Percentiles rank a stretch among this genome's conserved stretches.
phyloP scores from a whole-genome alignment of 2,888 invertebrate species.

The Eristalis arbustorum region DNA sequence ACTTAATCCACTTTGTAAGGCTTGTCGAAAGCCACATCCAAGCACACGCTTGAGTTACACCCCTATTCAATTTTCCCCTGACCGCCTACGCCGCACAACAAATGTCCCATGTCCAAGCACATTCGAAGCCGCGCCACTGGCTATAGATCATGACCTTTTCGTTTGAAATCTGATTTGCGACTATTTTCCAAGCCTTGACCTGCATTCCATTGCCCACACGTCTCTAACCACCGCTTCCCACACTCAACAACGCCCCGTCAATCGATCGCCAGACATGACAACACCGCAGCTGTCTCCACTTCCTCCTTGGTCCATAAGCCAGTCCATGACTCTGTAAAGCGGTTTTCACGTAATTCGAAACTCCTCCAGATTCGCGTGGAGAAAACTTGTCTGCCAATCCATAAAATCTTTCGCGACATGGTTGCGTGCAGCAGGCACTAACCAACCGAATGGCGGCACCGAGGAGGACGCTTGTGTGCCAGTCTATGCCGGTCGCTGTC shows the following conservation, averaged over 20 bases:
- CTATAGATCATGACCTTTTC: conserved; percentile 34
- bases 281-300: neutral
- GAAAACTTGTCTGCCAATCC: conserved; percentile 28
- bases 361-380: neutral
- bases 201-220: conserved; percentile 9
- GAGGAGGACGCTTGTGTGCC: conserved; percentile 13
- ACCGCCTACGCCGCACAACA: neutral
- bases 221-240: conserved; percentile 16
- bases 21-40: neutral
- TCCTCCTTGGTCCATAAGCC: neutral
- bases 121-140: neutral
- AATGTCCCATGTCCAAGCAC: neutral
- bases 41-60: neutral
- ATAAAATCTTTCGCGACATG: conserved; percentile 5
- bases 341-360: conserved; percentile 31
- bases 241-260: conserved; percentile 9
- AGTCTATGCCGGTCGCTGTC: neutral
- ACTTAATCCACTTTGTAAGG: too few relatives aligned
- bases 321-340: neutral
- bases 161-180: neutral
- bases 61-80: neutral
- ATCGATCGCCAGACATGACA: conserved; percentile 39
- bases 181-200: conserved; percentile 34
- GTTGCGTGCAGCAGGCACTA: conserved; percentile 18
- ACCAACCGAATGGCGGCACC: neutral